Evolutionary conservation across 2,888 invertebrate genomes (phyloP).

Genomic region (Eilema sororculum): DNA sequence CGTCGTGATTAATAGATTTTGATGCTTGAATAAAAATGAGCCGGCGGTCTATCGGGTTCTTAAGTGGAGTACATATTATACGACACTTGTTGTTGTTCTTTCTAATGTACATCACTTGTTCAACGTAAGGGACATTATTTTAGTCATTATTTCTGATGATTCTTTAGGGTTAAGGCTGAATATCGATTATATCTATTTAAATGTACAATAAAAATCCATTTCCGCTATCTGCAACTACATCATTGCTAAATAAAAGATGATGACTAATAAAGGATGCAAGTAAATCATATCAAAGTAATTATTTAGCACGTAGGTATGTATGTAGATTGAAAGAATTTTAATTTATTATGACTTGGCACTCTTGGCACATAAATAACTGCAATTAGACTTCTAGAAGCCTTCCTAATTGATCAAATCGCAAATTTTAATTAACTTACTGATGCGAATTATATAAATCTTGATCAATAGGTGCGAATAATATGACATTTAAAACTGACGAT

Average conservation of each 20-base stretch:
- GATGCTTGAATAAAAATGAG: constrained; percentile 54
- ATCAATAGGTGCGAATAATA: constrained; percentile 11
- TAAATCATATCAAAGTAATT: constrained; percentile 7
- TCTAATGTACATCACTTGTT: neutral
- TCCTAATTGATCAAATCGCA: constrained; percentile 16
- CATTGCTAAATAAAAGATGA: neutral
- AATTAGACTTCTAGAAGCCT: constrained; percentile 1
- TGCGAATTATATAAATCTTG: constrained; percentile 11
- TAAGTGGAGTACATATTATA: constrained; percentile 32
- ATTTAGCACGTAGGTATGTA: neutral
- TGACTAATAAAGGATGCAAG: neutral
- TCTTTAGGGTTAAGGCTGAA: too few relatives aligned
- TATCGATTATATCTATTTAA: neutral
- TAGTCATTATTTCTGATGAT: too few relatives aligned
- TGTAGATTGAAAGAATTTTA: neutral
- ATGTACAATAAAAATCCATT: neutral
- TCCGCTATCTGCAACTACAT: neutral
- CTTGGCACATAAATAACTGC: constrained; percentile 11
- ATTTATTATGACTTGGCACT: constrained; percentile 1
- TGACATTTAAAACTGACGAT: constrained; percentile 17
- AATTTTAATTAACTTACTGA: constrained; percentile 16
- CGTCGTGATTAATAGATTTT: constrained; percentile 53
- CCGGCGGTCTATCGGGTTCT: constrained; percentile 42
- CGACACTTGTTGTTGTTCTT: neutral
- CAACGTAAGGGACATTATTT: too few relatives aligned